These are phyloP conservation scores for Scyliorhinus canicula DNA, from an alignment of 2,797 vertebrate genomes.

Conservation along the genomic window DNA sequence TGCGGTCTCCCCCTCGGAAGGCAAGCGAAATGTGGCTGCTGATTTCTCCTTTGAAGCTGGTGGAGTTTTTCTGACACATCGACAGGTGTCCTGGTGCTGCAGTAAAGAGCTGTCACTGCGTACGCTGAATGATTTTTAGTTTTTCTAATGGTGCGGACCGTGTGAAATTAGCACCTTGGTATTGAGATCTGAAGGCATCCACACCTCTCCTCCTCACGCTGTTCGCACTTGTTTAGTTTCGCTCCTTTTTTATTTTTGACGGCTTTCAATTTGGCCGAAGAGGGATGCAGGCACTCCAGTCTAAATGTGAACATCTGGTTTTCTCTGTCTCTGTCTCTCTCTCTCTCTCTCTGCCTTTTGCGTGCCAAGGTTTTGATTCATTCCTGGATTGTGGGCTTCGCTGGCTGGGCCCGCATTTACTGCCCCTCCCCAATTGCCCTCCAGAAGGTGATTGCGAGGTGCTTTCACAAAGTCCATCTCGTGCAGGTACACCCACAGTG, in stretches of 20 bases:
- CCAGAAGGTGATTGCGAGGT: too few species aligned
- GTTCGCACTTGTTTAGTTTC: background rate
- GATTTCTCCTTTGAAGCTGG: background rate
- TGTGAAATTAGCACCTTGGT: background rate
- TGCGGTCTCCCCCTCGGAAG: background rate
- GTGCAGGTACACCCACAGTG: too few species aligned
- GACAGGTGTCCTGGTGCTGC: background rate
- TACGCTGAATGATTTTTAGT: background rate
- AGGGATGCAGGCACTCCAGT: background rate
- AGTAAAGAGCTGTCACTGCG: background rate
- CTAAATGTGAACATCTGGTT: background rate
- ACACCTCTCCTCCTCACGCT: background rate
- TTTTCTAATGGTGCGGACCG: background rate
- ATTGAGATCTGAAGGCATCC: background rate
- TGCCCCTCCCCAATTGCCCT: too few species aligned
- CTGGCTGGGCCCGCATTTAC: too few species aligned
- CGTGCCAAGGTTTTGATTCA: too few species aligned
- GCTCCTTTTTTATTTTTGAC: background rate
- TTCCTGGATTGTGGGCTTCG: too few species aligned
- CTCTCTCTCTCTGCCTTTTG: background rate
- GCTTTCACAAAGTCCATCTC: too few species aligned
- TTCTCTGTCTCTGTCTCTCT: too few species aligned
- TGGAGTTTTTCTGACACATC: background rate
- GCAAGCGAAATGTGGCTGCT: background rate
- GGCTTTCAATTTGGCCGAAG: background rate